These are phyloP conservation scores for Pogona vitticeps DNA, from an alignment of 2,113 vertebrate genomes.

Conservation along the genomic window DNA sequence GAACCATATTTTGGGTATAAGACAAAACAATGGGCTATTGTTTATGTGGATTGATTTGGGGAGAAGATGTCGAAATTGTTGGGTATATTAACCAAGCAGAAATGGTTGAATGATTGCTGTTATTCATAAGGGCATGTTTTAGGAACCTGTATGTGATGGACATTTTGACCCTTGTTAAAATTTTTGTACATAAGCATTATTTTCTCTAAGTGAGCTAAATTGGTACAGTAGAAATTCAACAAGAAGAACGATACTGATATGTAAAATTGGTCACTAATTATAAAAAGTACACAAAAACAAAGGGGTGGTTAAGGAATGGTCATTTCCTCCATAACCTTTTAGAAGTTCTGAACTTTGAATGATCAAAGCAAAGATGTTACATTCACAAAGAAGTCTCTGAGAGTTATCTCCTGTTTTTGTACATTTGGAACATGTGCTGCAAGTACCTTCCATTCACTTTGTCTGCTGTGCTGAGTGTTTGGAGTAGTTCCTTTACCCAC, in stretches of 20 bases:
- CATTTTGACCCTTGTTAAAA: slow-evolving; percentile 47
- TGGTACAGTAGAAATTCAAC: slow-evolving; percentile 62
- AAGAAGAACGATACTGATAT: slow-evolving; percentile 51
- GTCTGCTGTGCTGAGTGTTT: slow-evolving; percentile 49
- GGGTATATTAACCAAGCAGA: not conserved
- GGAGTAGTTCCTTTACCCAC: slow-evolving; percentile 23
- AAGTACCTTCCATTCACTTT: slow-evolving; percentile 21
- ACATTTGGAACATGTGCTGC: not conserved
- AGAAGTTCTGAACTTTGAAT: slow-evolving; percentile 39
- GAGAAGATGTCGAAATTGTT: not conserved
- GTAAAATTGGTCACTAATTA: slow-evolving; percentile 28
- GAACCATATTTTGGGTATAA: not conserved
- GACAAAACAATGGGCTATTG: not conserved
- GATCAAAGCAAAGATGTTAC: slow-evolving; percentile 46
- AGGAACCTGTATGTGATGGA: slow-evolving; percentile 31
- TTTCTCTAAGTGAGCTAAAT: slow-evolving; percentile 57
- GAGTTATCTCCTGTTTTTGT: slow-evolving; percentile 31
- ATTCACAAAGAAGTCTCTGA: slow-evolving; percentile 46
- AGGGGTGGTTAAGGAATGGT: slow-evolving; percentile 29
- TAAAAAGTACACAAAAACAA: slow-evolving; percentile 23
- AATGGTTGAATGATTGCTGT: slow-evolving; percentile 35
- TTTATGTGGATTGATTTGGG: not conserved
- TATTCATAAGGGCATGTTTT: slow-evolving; percentile 23
- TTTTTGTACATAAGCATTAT: slow-evolving; percentile 34
- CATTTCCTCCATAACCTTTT: slow-evolving; percentile 50